A percentile compares a stretch with the other conserved stretches of the same genome.
phyloP scores from a whole-genome alignment of 2,797 vertebrate genomes.

The Cercopithecus neglectus region DNA sequence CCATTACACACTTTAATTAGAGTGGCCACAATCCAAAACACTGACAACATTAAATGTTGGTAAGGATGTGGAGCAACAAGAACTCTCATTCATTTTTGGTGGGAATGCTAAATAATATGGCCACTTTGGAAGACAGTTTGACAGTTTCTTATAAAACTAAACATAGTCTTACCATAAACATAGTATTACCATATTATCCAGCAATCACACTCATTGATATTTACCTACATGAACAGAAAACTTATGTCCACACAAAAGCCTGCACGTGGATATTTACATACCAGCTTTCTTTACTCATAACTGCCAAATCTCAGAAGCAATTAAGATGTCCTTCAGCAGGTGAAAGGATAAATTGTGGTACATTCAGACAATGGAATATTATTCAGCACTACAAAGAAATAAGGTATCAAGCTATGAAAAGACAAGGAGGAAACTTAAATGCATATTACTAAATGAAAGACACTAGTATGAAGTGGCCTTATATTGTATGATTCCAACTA shows the following conservation, averaged over 20 bases:
- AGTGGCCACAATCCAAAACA: neutral
- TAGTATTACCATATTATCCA: neutral
- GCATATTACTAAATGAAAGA: neutral
- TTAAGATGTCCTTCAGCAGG: neutral
- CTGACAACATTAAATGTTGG: neutral
- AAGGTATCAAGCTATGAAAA: neutral
- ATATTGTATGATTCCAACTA: neutral
- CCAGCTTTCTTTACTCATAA: conserved; percentile 19
- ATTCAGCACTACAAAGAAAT: neutral
- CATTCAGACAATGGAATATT: neutral
- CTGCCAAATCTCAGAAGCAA: neutral
- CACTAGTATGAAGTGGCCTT: neutral
- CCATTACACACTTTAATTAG: neutral
- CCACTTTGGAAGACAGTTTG: neutral
- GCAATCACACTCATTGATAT: neutral
- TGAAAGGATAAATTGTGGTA: neutral
- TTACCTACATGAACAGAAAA: neutral
- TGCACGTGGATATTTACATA: neutral
- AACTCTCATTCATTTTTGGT: neutral
- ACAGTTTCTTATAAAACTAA: neutral
- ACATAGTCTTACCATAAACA: neutral
- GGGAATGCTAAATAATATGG: neutral
- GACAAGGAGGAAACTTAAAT: neutral
- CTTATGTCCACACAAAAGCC: neutral
- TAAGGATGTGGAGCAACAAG: neutral